These are phyloP conservation scores for Orius laevigatus DNA, from an alignment of 1,140 invertebrate species.

Conservation along the genomic window DNA sequence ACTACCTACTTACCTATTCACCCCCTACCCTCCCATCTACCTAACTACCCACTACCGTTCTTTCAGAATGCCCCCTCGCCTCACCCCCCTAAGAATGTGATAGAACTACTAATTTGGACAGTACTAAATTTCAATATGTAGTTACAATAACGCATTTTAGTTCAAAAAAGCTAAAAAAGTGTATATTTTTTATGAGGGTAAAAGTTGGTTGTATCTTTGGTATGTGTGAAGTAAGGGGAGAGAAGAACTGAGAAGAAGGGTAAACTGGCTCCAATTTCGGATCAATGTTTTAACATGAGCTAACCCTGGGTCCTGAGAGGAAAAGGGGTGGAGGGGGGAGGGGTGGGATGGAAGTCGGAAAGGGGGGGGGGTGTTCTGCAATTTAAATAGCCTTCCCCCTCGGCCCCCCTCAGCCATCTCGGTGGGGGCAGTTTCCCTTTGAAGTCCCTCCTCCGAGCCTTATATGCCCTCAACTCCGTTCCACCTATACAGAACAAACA, in stretches of 20 bases:
- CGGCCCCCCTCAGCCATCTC: not conserved
- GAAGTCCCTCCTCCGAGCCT: slow-evolving; percentile 11
- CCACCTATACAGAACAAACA: slow-evolving; percentile 10
- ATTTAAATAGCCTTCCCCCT: slow-evolving; percentile 21
- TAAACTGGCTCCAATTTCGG: slow-evolving; percentile 22
- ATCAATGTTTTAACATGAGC: slow-evolving; percentile 24
- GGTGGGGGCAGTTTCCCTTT: slow-evolving; percentile 14
- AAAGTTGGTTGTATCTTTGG: not conserved
- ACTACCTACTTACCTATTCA: too few species aligned
- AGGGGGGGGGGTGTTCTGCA: slow-evolving; percentile 19
- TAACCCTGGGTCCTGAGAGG: slow-evolving; percentile 2
- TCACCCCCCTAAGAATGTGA: too few species aligned
- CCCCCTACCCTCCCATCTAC: too few species aligned
- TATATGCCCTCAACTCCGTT: slow-evolving; percentile 5
- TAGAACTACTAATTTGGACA: too few species aligned
- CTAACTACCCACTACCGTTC: too few species aligned
- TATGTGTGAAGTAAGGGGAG: not conserved
- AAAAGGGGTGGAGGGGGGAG: slow-evolving; percentile 4
- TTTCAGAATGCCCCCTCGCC: too few species aligned
- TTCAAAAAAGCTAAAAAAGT: too few species aligned
- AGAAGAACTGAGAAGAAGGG: slow-evolving; percentile 10
- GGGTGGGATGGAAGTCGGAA: not conserved
- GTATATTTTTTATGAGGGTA: too few species aligned
- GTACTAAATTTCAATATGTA: too few species aligned
- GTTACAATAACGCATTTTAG: too few species aligned